Conservation (phyloP, 1,140 invertebrate genomes). For the Ceratina australensis region DNA sequence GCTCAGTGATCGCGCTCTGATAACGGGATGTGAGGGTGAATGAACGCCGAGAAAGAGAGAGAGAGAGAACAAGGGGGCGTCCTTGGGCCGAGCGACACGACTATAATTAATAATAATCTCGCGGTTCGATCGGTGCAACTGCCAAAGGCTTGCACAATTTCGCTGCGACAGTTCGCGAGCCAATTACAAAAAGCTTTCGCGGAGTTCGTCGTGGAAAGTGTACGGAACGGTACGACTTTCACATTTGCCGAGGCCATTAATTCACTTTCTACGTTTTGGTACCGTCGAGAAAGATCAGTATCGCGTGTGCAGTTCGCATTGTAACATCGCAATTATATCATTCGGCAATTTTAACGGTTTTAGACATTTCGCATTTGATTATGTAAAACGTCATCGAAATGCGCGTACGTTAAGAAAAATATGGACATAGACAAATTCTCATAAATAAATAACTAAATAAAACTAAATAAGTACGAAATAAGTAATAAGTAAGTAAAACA, state of each 20-base stretch:
- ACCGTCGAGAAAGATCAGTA: slow-evolving; percentile 38
- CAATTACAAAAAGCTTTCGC: neutral
- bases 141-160: slow-evolving; percentile 36
- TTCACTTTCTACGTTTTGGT: slow-evolving; percentile 66
- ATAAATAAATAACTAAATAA: too few relatives aligned
- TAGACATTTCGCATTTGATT: too few relatives aligned
- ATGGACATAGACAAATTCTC: too few relatives aligned
- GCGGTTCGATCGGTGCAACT: slow-evolving; percentile 18
- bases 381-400: too few relatives aligned
- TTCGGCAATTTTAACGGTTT: too few relatives aligned
- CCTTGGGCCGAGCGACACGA: slow-evolving; percentile 17
- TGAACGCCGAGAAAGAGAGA: slow-evolving; percentile 12
- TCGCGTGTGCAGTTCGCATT: neutral
- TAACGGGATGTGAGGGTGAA: slow-evolving; percentile 34
- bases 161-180: slow-evolving; percentile 36
- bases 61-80: slow-evolving; percentile 11
- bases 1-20: slow-evolving; percentile 18
- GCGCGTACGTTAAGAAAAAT: too few relatives aligned
- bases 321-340: too few relatives aligned
- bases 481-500: too few relatives aligned
- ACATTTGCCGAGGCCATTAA: slow-evolving; percentile 59
- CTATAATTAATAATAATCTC: slow-evolving; percentile 41
- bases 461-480: too few relatives aligned
- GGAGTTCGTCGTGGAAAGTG: slow-evolving; percentile 46
- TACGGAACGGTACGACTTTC: slow-evolving; percentile 66